Conservation (phyloP, 2,888 invertebrate genomes). For the Caenorhabditis uteleia region DNA sequence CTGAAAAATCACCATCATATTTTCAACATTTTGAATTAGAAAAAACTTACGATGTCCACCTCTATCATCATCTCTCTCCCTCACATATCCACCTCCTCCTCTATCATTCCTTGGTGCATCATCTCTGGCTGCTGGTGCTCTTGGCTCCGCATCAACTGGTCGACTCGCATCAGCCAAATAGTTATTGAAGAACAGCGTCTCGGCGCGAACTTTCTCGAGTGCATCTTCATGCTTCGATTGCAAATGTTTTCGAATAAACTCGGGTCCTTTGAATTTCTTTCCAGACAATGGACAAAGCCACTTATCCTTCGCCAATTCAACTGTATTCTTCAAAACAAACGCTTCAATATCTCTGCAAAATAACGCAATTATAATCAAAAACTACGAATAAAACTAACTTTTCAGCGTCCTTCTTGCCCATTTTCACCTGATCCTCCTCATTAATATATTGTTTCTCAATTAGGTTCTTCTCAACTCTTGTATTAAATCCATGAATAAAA, state of each 20-base stretch:
- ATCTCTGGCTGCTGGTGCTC: constrained; percentile 4
- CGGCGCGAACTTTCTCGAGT: constrained; percentile 93
- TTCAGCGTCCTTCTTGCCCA: constrained; percentile 83
- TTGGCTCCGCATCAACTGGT: constrained; percentile 82
- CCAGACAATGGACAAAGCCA: constrained; percentile 98
- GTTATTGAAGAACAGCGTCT: constrained; percentile 95
- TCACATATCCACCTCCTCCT: constrained; percentile 21
- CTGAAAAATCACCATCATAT: constrained; percentile 5
- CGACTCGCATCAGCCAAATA: constrained; percentile 90
- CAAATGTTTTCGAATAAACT: constrained; percentile 97
- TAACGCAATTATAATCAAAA: constrained; percentile 1
- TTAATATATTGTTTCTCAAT: constrained; percentile 78
- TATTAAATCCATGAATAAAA: constrained; percentile 79
- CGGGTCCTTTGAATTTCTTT: constrained; percentile 97
- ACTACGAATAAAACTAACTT: constrained; percentile 71
- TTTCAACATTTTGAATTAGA: not conserved
- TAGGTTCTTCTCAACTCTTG: constrained; percentile 80
- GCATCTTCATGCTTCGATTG: constrained; percentile 96
- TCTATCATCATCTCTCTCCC: constrained; percentile 28
- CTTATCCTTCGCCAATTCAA: constrained; percentile 95
- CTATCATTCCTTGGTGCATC: constrained; percentile 10
- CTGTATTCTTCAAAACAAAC: constrained; percentile 92
- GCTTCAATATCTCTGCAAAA: constrained; percentile 81
- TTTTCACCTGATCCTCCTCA: constrained; percentile 81
- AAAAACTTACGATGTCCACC: constrained; percentile 15